Percentiles rank a stretch among this genome's conserved stretches.
These are phyloP conservation scores for Myiagra hebetior DNA, from an alignment of 2,113 vertebrate species.

Conservation along the genomic window DNA sequence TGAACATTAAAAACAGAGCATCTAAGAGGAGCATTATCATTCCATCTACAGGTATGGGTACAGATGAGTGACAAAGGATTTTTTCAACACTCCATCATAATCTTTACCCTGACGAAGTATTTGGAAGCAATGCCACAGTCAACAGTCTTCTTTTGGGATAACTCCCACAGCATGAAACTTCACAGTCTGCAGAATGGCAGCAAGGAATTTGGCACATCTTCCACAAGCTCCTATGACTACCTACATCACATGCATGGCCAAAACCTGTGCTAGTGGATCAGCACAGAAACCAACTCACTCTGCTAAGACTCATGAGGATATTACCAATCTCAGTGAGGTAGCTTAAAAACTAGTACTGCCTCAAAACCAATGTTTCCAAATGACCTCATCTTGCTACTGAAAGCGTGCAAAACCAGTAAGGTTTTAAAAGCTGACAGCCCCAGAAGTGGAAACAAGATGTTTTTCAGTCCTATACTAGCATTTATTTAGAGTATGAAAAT, in stretches of 20 bases:
- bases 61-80: accelerated
- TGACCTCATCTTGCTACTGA: neutral
- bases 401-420: neutral
- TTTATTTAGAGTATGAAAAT: neutral
- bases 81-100: neutral
- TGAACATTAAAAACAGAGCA: neutral
- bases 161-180: neutral
- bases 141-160: neutral
- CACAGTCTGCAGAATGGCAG: neutral
- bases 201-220: neutral
- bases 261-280: neutral
- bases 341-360: neutral
- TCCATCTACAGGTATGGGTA: neutral
- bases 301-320: neutral
- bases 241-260: neutral
- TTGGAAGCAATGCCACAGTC: neutral
- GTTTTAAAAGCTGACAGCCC: neutral
- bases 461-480: neutral
- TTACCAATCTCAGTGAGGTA: neutral
- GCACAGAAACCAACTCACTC: neutral
- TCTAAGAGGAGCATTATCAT: neutral
- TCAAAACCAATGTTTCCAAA: neutral
- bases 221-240: neutral
- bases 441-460: neutral
- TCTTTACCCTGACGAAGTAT: neutral